Conservation (phyloP, 1,140 invertebrate species). For the Sesamia nonagrioides region DNA sequence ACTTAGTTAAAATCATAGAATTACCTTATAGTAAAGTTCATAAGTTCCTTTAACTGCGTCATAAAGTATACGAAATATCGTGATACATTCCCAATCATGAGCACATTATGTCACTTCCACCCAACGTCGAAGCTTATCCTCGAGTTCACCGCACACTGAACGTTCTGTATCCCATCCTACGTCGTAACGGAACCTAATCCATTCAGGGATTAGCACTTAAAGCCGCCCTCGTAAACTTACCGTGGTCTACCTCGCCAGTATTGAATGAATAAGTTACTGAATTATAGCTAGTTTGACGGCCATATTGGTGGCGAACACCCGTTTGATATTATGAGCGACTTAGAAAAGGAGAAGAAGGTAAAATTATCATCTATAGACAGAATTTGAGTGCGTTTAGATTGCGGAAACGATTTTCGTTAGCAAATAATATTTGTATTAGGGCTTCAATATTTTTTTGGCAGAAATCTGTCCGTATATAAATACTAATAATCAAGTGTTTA, state of each 20-base stretch:
- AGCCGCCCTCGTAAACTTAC: constrained; percentile 12
- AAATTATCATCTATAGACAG: too few relatives aligned
- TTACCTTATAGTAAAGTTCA: too few relatives aligned
- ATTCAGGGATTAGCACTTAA: constrained; percentile 38
- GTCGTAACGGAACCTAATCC: constrained; percentile 16
- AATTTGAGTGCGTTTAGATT: too few relatives aligned
- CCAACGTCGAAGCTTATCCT: neutral
- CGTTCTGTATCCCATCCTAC: neutral
- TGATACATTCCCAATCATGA: too few relatives aligned
- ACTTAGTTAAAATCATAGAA: too few relatives aligned
- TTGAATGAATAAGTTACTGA: constrained; percentile 39
- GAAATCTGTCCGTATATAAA: too few relatives aligned
- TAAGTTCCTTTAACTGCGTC: too few relatives aligned
- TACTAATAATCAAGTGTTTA: too few relatives aligned
- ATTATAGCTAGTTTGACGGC: neutral
- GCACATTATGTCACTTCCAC: neutral
- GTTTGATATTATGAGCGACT: neutral
- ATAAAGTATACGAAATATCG: too few relatives aligned
- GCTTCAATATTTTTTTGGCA: too few relatives aligned
- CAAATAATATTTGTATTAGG: too few relatives aligned
- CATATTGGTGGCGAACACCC: neutral
- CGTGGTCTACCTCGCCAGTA: constrained; percentile 21
- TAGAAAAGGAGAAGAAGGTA: neutral
- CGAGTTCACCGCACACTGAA: neutral
- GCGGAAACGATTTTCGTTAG: too few relatives aligned